These are phyloP conservation scores for Atta cephalotes DNA, from an alignment of 1,140 invertebrate genomes.

Conservation along the genomic window DNA sequence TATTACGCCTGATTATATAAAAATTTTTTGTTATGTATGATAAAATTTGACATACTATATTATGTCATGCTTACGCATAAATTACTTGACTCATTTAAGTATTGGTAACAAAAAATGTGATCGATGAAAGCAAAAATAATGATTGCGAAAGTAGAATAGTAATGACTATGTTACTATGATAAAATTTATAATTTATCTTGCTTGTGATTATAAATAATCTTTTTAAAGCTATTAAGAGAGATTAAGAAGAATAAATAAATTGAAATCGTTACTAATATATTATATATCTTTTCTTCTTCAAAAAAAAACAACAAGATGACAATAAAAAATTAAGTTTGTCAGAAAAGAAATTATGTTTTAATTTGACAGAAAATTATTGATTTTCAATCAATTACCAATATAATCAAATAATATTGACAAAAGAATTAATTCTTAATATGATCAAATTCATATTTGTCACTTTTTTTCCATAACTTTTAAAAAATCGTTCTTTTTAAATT, in stretches of 20 bases:
- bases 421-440: too few relatives aligned
- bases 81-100: neutral
- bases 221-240: neutral
- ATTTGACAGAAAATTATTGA: too few relatives aligned
- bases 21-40: neutral
- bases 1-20: neutral
- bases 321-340: too few relatives aligned
- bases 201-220: neutral
- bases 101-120: neutral
- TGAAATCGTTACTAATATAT: neutral
- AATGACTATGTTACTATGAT: neutral
- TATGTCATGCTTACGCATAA: neutral
- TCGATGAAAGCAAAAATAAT: neutral
- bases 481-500: too few relatives aligned
- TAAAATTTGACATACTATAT: neutral
- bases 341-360: too few relatives aligned
- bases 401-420: too few relatives aligned
- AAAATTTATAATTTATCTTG: neutral
- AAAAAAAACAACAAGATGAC: too few relatives aligned
- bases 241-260: conserved; percentile 6
- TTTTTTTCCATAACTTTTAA: too few relatives aligned
- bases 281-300: too few relatives aligned
- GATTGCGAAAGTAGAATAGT: neutral
- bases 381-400: too few relatives aligned
- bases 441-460: too few relatives aligned